phyloP scores from a whole-genome alignment of 1,140 invertebrate species.

The Drosophila nebulosa region DNA sequence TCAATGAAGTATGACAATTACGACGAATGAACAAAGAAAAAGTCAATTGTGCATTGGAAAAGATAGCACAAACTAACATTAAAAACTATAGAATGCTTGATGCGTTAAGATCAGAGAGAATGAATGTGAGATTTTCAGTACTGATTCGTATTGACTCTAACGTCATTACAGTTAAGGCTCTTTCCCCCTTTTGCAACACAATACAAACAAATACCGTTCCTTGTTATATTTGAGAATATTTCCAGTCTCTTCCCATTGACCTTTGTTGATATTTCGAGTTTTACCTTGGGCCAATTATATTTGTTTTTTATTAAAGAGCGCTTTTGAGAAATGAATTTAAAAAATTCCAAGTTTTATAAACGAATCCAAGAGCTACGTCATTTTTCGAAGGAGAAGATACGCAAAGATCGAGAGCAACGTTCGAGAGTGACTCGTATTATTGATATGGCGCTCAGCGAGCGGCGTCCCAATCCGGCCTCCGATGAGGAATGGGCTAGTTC shows the following conservation, averaged over 20 bases:
- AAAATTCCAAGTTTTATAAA: slow-evolving; percentile 80
- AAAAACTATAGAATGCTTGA: no score
- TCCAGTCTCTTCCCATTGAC: slow-evolving; percentile 7
- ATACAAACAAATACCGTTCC: slow-evolving; percentile 26
- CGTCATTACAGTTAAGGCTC: slow-evolving; percentile 40
- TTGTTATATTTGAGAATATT: slow-evolving; percentile 34
- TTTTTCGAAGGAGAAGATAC: slow-evolving; percentile 69
- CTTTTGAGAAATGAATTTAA: slow-evolving; percentile 68
- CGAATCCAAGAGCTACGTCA: slow-evolving; percentile 70
- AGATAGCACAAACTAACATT: no score
- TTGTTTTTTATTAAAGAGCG: slow-evolving; percentile 15
- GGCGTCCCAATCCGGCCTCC: slow-evolving; percentile 4
- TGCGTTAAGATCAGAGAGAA: no score
- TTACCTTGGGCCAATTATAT: slow-evolving; percentile 27
- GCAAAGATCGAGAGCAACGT: slow-evolving; percentile 49
- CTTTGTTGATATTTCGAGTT: slow-evolving; percentile 13
- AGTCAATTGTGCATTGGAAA: no score
- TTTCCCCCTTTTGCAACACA: slow-evolving; percentile 33
- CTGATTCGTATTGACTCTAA: slow-evolving; percentile 37
- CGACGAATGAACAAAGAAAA: no score
- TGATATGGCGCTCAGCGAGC: slow-evolving; percentile 57
- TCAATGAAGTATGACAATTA: no score
- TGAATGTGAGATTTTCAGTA: neutral
- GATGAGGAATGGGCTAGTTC: slow-evolving; percentile 40
- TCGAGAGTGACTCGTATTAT: slow-evolving; percentile 30